Conservation (phyloP, 2,113 vertebrate genomes). For the Gymnorhina tibicen region DNA sequence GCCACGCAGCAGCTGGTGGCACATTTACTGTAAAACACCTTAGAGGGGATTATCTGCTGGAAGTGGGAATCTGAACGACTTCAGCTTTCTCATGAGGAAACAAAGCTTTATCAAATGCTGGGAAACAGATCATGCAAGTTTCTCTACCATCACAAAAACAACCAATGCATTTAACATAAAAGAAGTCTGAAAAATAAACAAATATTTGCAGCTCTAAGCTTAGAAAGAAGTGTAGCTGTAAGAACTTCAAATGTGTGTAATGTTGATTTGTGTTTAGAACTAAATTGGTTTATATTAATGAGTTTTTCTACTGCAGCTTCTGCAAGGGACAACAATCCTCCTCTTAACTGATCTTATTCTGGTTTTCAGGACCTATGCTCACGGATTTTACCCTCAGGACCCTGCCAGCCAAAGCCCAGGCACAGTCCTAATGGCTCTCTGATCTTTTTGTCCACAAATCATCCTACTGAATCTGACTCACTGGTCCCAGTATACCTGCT, state of each 20-base stretch:
- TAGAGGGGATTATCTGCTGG: neutral
- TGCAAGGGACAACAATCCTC: neutral
- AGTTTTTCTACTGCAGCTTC: neutral
- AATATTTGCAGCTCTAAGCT: neutral
- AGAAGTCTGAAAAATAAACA: neutral
- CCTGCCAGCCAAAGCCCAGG: neutral
- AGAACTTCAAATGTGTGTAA: neutral
- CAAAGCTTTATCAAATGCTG: neutral
- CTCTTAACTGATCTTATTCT: neutral
- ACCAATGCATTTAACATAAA: neutral
- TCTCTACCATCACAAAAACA: neutral
- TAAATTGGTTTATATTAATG: neutral
- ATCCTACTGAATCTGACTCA: neutral
- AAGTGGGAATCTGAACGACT: neutral
- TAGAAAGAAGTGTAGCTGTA: neutral
- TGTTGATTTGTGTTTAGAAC: neutral
- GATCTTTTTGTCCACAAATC: neutral
- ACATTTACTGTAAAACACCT: neutral
- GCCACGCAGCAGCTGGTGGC: neutral
- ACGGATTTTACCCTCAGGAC: neutral
- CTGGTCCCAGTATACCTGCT: neutral
- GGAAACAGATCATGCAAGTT: neutral
- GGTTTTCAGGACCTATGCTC: neutral
- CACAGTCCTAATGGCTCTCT: neutral
- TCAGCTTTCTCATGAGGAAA: neutral